phyloP scores from a whole-genome alignment of 2,797 vertebrate species.

The Acanthurus leucopareius region DNA sequence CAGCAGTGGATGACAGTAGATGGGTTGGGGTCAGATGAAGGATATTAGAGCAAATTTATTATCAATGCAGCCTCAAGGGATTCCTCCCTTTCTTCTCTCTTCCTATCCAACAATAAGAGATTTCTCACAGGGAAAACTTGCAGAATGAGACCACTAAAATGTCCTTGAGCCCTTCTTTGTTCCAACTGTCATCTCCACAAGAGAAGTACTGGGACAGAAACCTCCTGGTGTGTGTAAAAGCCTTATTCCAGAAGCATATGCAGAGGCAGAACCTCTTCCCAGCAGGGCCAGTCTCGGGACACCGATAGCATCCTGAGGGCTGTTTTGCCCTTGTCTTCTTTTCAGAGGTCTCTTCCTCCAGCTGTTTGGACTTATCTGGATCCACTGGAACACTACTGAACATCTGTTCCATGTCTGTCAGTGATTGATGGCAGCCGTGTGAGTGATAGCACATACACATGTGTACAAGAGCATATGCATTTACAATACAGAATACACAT shows the following conservation, averaged over 20 bases:
- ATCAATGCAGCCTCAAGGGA: slow-evolving; percentile 35
- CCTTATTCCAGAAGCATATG: slow-evolving; percentile 26
- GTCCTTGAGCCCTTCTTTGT: slow-evolving; percentile 54
- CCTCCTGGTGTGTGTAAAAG: slow-evolving; percentile 48
- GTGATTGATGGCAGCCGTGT: slow-evolving; percentile 64
- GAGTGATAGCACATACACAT: slow-evolving; percentile 57
- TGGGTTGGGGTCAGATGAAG: slow-evolving; percentile 19
- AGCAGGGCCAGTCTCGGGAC: slow-evolving; percentile 41
- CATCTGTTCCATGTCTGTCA: slow-evolving; percentile 69
- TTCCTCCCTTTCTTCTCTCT: slow-evolving; percentile 42
- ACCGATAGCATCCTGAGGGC: slow-evolving; percentile 40
- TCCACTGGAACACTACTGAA: slow-evolving; percentile 60
- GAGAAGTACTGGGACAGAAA: slow-evolving; percentile 36
- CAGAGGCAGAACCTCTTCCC: slow-evolving; percentile 17
- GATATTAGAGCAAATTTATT: slow-evolving; percentile 59
- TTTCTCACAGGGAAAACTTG: slow-evolving; percentile 34
- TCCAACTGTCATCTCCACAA: slow-evolving; percentile 39
- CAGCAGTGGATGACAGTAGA: slow-evolving; percentile 31
- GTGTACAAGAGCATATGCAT: slow-evolving; percentile 47
- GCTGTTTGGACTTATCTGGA: slow-evolving; percentile 65
- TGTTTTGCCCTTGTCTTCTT: slow-evolving; percentile 52
- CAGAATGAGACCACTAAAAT: slow-evolving; percentile 15
- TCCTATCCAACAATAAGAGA: slow-evolving; percentile 36
- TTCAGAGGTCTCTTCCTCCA: slow-evolving; percentile 52
- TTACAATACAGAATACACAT: slow-evolving; percentile 39